Evolutionary conservation across 2,113 vertebrate species (phyloP).

Genomic region (Psilopogon haemacephalus): DNA sequence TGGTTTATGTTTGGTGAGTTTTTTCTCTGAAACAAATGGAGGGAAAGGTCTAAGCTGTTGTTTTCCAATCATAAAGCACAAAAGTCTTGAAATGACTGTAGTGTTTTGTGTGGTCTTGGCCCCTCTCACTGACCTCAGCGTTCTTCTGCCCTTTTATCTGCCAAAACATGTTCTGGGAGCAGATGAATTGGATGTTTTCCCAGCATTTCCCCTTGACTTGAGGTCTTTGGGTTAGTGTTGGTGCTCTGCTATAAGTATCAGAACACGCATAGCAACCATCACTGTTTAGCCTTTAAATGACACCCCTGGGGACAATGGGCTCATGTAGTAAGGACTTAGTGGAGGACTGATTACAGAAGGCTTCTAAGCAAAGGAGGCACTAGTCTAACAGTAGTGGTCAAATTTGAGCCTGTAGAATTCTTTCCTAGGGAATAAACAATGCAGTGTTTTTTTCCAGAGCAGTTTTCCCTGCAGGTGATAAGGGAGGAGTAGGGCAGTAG

Average conservation of each 20-base stretch:
- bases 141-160: not conserved
- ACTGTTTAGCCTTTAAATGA: not conserved
- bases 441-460: not conserved
- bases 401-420: not conserved
- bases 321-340: not conserved
- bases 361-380: not conserved
- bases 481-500: not conserved
- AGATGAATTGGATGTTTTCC: not conserved
- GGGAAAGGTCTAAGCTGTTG: not conserved
- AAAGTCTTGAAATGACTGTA: not conserved
- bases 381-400: not conserved
- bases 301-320: not conserved
- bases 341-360: not conserved
- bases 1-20: too few species aligned
- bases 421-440: not conserved
- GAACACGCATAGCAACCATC: rapidly evolving
- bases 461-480: not conserved
- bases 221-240: not conserved
- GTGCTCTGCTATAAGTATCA: not conserved
- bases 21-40: not conserved
- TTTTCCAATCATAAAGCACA: not conserved
- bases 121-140: not conserved
- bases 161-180: not conserved
- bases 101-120: not conserved
- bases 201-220: not conserved